Percentiles rank a stretch among this genome's conserved stretches.
Conservation (phyloP, 2,113 vertebrate species). For the Cochlearius cochlearius region DNA sequence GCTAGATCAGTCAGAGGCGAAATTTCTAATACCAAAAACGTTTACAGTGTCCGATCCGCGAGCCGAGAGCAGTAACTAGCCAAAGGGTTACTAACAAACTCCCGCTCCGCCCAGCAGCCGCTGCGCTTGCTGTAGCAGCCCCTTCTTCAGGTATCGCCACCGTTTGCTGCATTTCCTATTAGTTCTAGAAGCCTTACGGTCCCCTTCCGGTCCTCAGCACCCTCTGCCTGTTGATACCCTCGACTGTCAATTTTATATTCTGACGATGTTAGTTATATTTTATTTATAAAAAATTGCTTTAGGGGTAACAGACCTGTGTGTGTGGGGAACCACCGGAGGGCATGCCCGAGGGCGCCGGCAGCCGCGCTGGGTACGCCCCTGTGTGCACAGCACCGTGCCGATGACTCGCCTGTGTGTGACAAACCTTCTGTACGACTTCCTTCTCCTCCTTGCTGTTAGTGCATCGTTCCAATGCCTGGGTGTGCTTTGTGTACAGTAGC, state of each 20-base stretch:
- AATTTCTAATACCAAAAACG: constrained; percentile 59
- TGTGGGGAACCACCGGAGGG: neutral
- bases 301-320: neutral
- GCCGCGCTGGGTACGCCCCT: neutral
- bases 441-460: constrained; percentile 70
- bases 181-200: constrained; percentile 77
- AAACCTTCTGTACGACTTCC: constrained; percentile 46
- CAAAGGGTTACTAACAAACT: constrained; percentile 61
- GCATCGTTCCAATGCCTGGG: constrained; percentile 71
- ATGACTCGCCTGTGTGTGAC: constrained; percentile 53
- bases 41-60: constrained; percentile 68
- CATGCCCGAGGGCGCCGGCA: neutral
- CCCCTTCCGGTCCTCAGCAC: neutral
- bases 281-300: constrained; percentile 62
- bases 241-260: constrained; percentile 59
- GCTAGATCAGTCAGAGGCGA: constrained; percentile 14
- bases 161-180: constrained; percentile 62
- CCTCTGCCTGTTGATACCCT: constrained; percentile 55
- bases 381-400: constrained; percentile 11
- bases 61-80: constrained; percentile 57
- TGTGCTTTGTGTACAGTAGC: constrained; percentile 82
- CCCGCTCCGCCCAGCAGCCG: constrained; percentile 15
- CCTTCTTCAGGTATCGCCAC: constrained; percentile 59
- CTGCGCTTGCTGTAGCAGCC: constrained; percentile 55
- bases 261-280: constrained; percentile 53